Evolutionary conservation across 2,888 invertebrate species (phyloP).

Genomic region (Drosophila formosana): DNA sequence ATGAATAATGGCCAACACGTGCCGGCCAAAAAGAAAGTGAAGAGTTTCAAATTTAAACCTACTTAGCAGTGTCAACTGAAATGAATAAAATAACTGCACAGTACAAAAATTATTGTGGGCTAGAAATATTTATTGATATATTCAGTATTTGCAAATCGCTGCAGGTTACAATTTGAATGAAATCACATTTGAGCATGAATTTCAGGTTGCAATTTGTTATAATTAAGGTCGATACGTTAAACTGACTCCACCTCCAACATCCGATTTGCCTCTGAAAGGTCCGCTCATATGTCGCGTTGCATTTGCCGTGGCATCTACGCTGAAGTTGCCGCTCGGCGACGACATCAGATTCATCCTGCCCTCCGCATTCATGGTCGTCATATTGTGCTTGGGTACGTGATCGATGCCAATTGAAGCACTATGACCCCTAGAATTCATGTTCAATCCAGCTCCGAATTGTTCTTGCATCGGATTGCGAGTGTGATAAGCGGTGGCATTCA

Average conservation of each 20-base stretch:
- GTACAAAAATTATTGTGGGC: not conserved
- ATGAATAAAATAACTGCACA: not conserved
- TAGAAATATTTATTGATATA: no score
- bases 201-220: no score
- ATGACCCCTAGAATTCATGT: conserved; percentile 70
- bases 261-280: conserved; percentile 57
- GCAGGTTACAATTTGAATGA: no score
- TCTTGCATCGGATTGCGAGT: conserved; percentile 56
- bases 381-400: conserved; percentile 71
- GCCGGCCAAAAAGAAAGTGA: conserved; percentile 35
- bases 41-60: conserved; percentile 24
- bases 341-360: conserved; percentile 74
- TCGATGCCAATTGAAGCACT: conserved; percentile 66
- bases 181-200: no score
- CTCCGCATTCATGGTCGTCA: conserved; percentile 64
- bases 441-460: conserved; percentile 72
- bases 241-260: conserved; percentile 62
- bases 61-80: conserved; percentile 7
- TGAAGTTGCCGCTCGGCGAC: conserved; percentile 68
- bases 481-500: conserved; percentile 72
- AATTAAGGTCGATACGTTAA: conserved; percentile 65
- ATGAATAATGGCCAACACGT: conserved; percentile 82
- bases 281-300: conserved; percentile 68
- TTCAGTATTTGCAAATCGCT: not conserved
- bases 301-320: conserved; percentile 71